Evolutionary conservation across 23 tunicate species (phyloP), one percentile per base, ranked within the genome.

Genomic region (Oikopleura dioica): DNA sequence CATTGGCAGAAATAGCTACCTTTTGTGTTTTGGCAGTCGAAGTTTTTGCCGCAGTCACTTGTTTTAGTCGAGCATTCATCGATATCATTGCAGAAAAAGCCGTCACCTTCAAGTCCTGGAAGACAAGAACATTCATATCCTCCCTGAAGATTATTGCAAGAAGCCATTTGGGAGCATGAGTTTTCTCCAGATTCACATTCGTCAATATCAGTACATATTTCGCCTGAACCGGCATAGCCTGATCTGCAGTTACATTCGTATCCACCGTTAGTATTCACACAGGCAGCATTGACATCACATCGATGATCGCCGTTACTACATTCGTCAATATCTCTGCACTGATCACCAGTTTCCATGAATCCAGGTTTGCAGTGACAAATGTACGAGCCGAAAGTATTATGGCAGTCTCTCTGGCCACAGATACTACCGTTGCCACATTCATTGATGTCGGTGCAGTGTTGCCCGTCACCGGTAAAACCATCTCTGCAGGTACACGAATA

Each of bases 191-290:
- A 12, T n/a, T n/a, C n/a, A n/a, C n/a, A n/a, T n/a, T n/a, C n/a
- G n/a, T n/a, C n/a, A n/a, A n/a, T n/a, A n/a, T n/a, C n/a, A n/a
- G n/a, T n/a, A n/a, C n/a, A n/a, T n/a, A n/a, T n/a, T n/a, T n/a
- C n/a, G n/a, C n/a, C n/a, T n/a, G n/a, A n/a, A n/a, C n/a, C n/a
- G n/a, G 79, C 63, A 67, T 50, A 81, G 37, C 83, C 83, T 63
- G 79, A 76, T 35, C 35, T 78, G 35, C 83, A 81, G 0, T 76
- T 76, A 37, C 83, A 81, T 4, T 35, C 37, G 24, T 35, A 78
- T 37, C 78, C 37, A 21, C 79, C 83, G 63, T 50, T 76, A 0
- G 36, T 29, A 36, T 81, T 63, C 21, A 1, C 31, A 36, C 83
- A 77, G 9, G 35, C 32, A n/a, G 79, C 79, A 50, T 77, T 77